Base-by-base conservation (phyloP, 2,113 vertebrate species). In the Phasianus colchicus region DNA sequence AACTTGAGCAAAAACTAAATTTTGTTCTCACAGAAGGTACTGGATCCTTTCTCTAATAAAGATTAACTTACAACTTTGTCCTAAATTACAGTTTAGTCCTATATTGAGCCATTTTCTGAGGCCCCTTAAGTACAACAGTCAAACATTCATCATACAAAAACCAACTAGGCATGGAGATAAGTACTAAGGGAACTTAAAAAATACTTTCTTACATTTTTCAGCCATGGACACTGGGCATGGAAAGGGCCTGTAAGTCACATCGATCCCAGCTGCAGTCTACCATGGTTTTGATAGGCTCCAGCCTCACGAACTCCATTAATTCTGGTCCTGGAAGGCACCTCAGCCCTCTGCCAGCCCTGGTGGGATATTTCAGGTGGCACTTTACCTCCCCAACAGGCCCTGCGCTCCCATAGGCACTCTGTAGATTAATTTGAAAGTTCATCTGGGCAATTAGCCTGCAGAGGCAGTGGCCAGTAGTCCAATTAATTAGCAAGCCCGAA, bases 401-500 rank as follows among this genome's bases (percentile, higher is more conserved):
- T 11, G 6, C 25, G 5, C 50, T 40, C 38, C 61, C 55, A 29
- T 6, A 30, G 22, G 8, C 11, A 24, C 24, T 25, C 24, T 38
- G 24, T 27, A 52, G 25, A 40, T 34, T 63, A 40, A 40, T 27
- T 63, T 36, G 61, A 17, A 38, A 36, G 36, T 63, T 63, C 61
- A 40, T 15, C 61, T 63, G 61, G 61, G 34, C 90, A 95, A 86
- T 95, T 88, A 92, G 63, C 58, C 74, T 54, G 10, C 60, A 95
- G 48, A 77, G 86, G 63, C 67, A 76, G 32, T 8, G 3, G 71
- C 80, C 24, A 21, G 14, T 70, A 93, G 40, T 79, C 32, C 86
- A 85, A 70, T 83, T 92, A 89, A 88, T 94, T 83, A 95, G 64
- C 2, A 16, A 88, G 74, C 63, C 48, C 69, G 72, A 69, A 85